These are phyloP conservation scores for Timema podura DNA, from an alignment of 2,888 invertebrate species.

Conservation along the genomic window DNA sequence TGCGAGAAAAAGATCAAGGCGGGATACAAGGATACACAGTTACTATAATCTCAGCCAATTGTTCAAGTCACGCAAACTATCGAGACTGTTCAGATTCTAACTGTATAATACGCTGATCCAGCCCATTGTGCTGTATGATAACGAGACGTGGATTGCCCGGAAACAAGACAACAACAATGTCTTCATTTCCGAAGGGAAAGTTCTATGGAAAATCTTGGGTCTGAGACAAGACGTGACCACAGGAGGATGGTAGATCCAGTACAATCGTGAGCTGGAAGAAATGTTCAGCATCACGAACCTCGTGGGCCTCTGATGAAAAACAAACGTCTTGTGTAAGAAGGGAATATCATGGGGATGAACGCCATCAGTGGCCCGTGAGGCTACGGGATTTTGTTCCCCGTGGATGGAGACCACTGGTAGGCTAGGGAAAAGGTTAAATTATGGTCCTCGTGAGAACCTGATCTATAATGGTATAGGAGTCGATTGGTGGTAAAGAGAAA, in stretches of 20 bases:
- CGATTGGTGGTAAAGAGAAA: neutral
- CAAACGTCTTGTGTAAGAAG: neutral
- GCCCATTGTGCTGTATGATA: neutral
- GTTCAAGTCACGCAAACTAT: neutral
- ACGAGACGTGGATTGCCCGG: conserved; percentile 9
- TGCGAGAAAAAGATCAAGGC: no score
- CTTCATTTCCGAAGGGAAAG: conserved; percentile 1
- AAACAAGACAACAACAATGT: neutral
- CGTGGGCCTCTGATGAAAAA: neutral
- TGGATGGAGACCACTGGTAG: neutral
- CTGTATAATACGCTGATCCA: neutral
- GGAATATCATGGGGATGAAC: neutral
- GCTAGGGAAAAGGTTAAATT: neutral
- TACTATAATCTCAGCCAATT: neutral
- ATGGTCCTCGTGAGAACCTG: neutral
- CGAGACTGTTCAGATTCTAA: neutral
- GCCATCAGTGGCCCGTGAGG: neutral
- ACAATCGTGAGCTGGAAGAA: no score
- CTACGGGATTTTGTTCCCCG: neutral
- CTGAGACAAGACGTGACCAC: no score
- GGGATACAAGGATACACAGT: no score
- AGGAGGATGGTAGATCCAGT: no score
- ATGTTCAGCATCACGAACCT: neutral
- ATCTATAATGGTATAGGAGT: neutral
- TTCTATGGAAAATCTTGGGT: neutral